Evolutionary conservation across 2,888 invertebrate species (phyloP).

Genomic region (Drosophila affinis): DNA sequence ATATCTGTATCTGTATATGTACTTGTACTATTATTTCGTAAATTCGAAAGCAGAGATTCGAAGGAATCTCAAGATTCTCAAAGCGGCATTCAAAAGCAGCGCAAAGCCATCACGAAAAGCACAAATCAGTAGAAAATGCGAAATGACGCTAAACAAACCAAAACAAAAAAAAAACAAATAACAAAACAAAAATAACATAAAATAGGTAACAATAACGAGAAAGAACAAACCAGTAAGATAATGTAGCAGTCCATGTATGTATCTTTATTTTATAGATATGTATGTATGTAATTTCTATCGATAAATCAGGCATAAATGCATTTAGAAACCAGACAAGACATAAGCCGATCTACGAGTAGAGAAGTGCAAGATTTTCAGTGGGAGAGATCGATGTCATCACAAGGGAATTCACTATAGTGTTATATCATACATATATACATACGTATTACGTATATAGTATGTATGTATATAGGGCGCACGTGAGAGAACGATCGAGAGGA

Average conservation of each 20-base stretch:
- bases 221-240: constrained; percentile 38
- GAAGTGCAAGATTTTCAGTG: not conserved
- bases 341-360: constrained; percentile 4
- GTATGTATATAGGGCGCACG: constrained; percentile 16
- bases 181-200: constrained; percentile 32
- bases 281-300: constrained; percentile 71
- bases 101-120: constrained; percentile 71
- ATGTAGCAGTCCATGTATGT: constrained; percentile 74
- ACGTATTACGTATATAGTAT: not conserved
- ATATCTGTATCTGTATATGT: constrained; percentile 53
- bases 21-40: constrained; percentile 34
- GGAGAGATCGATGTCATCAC: constrained; percentile 17
- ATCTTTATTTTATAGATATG: constrained; percentile 65
- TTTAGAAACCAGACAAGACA: constrained; percentile 56
- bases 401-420: constrained; percentile 22
- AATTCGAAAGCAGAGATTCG: constrained; percentile 5
- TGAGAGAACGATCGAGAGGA: constrained; percentile 30
- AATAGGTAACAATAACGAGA: constrained; percentile 47
- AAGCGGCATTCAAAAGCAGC: constrained; percentile 56
- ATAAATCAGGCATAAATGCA: constrained; percentile 72
- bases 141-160: constrained; percentile 3
- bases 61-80: constrained; percentile 22
- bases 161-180: constrained; percentile 21
- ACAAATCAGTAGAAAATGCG: constrained; percentile 62
- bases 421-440: not conserved